These are phyloP conservation scores for Atrichornis clamosus DNA, from an alignment of 2,113 vertebrate genomes.

Conservation along the genomic window DNA sequence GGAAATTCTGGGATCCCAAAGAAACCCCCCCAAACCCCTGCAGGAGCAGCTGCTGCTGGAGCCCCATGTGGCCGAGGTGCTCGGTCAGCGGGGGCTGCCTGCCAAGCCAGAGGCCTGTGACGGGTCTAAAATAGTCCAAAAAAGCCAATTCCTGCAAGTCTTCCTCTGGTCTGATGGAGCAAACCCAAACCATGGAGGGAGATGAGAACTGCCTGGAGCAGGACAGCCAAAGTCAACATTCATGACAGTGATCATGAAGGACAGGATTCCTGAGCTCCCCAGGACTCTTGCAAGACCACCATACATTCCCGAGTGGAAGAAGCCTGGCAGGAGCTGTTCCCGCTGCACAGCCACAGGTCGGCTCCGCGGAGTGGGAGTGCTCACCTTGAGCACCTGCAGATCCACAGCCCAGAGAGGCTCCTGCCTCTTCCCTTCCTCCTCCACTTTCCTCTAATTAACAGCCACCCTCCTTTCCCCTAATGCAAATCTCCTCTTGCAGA, in stretches of 20 bases:
- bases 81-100: accelerated
- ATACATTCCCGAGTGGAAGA: neutral
- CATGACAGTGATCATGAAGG: accelerated
- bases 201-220: neutral
- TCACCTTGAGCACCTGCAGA: neutral
- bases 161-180: neutral
- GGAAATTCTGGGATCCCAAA: accelerated
- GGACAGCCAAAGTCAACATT: accelerated
- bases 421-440: too few species aligned
- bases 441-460: accelerated
- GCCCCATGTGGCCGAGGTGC: neutral
- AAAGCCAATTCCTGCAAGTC: neutral
- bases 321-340: neutral
- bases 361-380: accelerated
- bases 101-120: neutral
- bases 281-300: neutral
- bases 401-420: accelerated
- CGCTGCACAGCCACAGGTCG: neutral
- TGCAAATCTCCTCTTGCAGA: neutral
- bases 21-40: neutral
- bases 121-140: accelerated
- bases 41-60: neutral
- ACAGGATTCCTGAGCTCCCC: too few species aligned
- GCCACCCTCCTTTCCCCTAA: too few species aligned
- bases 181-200: neutral